Percentiles rank a stretch among this genome's conserved stretches.
These are phyloP conservation scores for Nannobrachium achirus DNA, from an alignment of 2,113 vertebrate species.

Conservation along the genomic window DNA sequence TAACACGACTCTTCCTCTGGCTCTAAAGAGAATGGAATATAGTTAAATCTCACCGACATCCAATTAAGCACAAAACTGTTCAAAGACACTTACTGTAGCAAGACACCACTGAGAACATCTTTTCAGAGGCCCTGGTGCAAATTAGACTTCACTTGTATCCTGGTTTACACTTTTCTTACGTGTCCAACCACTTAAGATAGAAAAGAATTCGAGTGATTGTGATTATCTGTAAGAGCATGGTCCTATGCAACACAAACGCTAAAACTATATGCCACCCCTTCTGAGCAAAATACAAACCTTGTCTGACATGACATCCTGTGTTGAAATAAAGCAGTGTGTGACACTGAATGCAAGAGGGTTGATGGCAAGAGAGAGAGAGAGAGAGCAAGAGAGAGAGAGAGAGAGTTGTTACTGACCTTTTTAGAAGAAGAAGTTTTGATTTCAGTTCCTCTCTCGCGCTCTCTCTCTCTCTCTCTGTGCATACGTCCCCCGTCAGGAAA, in stretches of 20 bases:
- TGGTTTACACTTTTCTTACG: constrained; percentile 14
- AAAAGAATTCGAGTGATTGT: constrained; percentile 44
- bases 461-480: constrained; percentile 55
- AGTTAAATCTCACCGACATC: constrained; percentile 8
- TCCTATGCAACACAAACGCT: background rate
- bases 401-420: constrained; percentile 79
- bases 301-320: constrained; percentile 33
- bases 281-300: constrained; percentile 32
- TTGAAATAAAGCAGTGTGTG: constrained; percentile 9
- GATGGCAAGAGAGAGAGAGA: constrained; percentile 8
- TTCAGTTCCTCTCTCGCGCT: constrained; percentile 66
- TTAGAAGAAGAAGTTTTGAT: constrained; percentile 63
- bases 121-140: background rate
- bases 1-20: constrained; percentile 53
- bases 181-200: constrained; percentile 14
- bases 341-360: background rate
- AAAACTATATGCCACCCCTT: constrained; percentile 27
- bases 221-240: constrained; percentile 2
- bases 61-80: constrained; percentile 42
- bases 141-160: background rate
- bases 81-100: constrained; percentile 38
- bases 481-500: constrained; percentile 75
- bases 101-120: constrained; percentile 7
- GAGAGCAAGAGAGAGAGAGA: constrained; percentile 46
- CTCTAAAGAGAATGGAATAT: constrained; percentile 20